Conservation (phyloP, 2,113 vertebrate genomes). For the Lontra canadensis region DNA sequence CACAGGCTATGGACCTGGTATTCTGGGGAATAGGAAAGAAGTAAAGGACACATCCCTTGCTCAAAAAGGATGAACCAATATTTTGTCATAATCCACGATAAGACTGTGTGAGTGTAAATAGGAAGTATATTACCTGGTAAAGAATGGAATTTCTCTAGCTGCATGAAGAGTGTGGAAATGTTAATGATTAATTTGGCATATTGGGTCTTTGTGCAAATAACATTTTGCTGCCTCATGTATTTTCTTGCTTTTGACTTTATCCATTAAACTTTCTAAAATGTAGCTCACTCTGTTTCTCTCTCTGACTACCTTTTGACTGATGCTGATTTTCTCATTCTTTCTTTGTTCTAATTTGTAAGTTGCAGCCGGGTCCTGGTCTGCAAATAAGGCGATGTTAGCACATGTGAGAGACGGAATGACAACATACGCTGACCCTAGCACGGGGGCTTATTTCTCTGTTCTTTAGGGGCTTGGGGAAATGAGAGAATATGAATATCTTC, state of each 20-base stretch:
- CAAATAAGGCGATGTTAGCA: not conserved
- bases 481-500: not conserved
- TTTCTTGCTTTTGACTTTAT: not conserved
- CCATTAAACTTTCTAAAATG: not conserved
- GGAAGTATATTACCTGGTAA: not conserved
- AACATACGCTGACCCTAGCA: not conserved
- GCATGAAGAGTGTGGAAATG: not conserved
- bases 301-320: not conserved
- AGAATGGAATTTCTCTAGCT: not conserved
- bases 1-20: not conserved
- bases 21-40: slow-evolving; percentile 12
- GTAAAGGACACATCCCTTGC: not conserved
- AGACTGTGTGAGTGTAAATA: not conserved
- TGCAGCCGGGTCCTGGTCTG: not conserved
- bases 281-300: not conserved
- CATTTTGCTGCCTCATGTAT: not conserved
- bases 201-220: not conserved
- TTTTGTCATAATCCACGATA: not conserved
- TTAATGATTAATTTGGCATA: not conserved
- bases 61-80: not conserved
- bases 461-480: not conserved
- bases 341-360: not conserved
- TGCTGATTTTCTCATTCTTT: not conserved
- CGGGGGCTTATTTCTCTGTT: not conserved
- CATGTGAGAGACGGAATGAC: not conserved